Conservation (phyloP, 2,888 invertebrate species). For the Callimorpha dominula region DNA sequence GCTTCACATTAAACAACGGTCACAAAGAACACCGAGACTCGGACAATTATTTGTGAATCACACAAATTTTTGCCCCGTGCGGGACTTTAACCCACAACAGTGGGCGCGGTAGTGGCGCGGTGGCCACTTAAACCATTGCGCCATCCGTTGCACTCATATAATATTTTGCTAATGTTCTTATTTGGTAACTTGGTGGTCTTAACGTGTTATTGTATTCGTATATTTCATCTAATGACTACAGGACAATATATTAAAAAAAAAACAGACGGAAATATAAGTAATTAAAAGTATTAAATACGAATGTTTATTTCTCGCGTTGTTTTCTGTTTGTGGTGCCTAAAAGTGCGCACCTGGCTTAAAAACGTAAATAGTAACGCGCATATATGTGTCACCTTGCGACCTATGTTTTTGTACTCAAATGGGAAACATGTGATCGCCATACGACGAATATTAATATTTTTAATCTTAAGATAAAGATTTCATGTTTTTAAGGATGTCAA, state of each 20-base stretch:
- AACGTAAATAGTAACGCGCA: background rate
- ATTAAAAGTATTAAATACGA: too few relatives aligned
- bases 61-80: background rate
- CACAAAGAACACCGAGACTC: too few relatives aligned
- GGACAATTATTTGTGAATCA: too few relatives aligned
- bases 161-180: background rate
- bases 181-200: background rate
- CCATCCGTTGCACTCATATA: background rate
- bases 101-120: too few relatives aligned
- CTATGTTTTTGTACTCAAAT: background rate
- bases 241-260: too few relatives aligned
- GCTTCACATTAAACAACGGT: too few relatives aligned
- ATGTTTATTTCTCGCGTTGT: background rate
- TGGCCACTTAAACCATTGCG: too few relatives aligned
- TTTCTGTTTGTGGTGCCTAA: background rate
- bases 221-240: background rate
- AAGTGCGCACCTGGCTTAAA: background rate
- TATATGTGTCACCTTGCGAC: background rate
- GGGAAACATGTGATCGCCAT: background rate
- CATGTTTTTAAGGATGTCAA: too few relatives aligned
- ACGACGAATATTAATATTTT: too few relatives aligned
- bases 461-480: too few relatives aligned
- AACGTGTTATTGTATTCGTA: background rate
- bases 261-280: too few relatives aligned
- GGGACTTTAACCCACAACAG: too few relatives aligned